Conservation (phyloP, 2,888 invertebrate species). For the Drosophila conformis region DNA sequence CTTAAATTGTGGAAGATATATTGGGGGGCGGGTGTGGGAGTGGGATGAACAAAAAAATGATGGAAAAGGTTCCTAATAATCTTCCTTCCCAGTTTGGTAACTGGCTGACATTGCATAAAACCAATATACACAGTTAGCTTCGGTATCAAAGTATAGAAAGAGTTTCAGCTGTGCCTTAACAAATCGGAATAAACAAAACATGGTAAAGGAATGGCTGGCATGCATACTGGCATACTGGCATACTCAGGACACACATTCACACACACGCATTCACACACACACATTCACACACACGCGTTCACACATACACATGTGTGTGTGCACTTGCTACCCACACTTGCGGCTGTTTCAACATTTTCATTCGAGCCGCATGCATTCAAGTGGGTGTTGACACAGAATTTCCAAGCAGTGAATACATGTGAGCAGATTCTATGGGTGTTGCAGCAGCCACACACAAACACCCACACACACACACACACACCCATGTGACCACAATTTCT, state of each 20-base stretch:
- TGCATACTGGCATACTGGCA: background rate
- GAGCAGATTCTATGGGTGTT: slow-evolving; percentile 45
- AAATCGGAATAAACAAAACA: background rate
- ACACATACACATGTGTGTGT: no score
- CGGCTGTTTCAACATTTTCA: slow-evolving; percentile 14
- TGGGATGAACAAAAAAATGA: background rate
- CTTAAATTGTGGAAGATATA: no score
- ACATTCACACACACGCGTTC: no score
- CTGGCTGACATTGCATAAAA: background rate
- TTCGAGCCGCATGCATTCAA: slow-evolving; percentile 57
- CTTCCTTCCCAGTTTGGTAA: background rate
- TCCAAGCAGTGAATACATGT: slow-evolving; percentile 66
- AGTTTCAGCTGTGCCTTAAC: slow-evolving; percentile 1
- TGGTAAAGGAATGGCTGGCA: background rate
- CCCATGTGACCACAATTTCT: background rate
- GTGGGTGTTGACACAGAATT: slow-evolving; percentile 60
- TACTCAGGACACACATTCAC: background rate
- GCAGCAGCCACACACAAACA: slow-evolving; percentile 3
- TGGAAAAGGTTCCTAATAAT: background rate
- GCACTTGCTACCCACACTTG: slow-evolving; percentile 4
- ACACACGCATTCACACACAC: background rate
- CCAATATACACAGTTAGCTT: background rate
- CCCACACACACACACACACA: background rate
- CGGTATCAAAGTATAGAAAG: slow-evolving; percentile 17
- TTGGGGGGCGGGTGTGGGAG: no score